phyloP scores from a whole-genome alignment of 2,113 vertebrate species.

The Lasiurus borealis region DNA sequence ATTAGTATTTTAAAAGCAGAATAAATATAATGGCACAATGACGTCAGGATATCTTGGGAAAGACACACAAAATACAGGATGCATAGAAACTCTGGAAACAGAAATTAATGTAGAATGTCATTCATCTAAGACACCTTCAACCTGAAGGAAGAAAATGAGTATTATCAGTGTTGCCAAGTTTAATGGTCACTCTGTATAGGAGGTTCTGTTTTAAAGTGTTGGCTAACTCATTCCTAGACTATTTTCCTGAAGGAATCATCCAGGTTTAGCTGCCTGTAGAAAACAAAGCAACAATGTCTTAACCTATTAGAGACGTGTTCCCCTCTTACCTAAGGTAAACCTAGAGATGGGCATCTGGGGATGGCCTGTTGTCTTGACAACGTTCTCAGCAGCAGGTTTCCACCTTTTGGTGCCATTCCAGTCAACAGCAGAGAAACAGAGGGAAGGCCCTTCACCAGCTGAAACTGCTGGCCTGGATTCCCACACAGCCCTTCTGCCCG shows the following conservation, averaged over 20 bases:
- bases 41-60: constrained; percentile 1
- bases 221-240: not conserved
- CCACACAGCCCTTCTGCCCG: not conserved
- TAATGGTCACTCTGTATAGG: not conserved
- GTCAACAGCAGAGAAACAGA: not conserved
- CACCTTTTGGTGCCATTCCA: not conserved
- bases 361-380: not conserved
- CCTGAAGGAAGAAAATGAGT: not conserved
- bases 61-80: not conserved
- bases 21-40: not conserved
- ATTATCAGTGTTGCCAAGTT: not conserved
- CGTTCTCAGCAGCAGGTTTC: not conserved
- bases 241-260: not conserved
- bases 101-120: not conserved
- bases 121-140: not conserved
- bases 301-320: not conserved
- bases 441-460: not conserved
- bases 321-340: not conserved
- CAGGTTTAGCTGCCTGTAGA: not conserved
- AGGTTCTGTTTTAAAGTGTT: constrained; percentile 1
- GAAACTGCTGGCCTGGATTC: not conserved
- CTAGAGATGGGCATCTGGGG: not conserved
- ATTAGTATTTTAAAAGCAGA: not conserved
- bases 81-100: not conserved
- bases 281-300: not conserved